A percentile compares a stretch with the other conserved stretches of the same genome.
Evolutionary conservation across 2,113 vertebrate genomes (phyloP).

Genomic region (Peromyscus maniculatus): DNA sequence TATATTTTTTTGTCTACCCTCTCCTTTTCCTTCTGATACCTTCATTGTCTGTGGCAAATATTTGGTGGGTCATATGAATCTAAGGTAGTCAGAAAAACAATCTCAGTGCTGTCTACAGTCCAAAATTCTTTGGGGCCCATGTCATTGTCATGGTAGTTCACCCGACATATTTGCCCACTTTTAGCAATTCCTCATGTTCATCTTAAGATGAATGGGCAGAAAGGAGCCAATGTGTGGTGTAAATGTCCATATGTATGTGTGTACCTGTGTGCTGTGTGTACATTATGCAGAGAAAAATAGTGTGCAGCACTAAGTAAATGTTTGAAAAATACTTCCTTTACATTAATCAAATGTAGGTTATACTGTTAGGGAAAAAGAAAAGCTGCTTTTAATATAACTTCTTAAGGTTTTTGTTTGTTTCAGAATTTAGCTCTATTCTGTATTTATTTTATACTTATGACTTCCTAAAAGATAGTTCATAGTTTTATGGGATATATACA

Average conservation of each 20-base stretch:
- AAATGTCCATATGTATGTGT: neutral
- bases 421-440: neutral
- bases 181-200: neutral
- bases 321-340: neutral
- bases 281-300: neutral
- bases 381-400: conserved; percentile 37
- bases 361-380: neutral
- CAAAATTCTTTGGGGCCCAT: neutral
- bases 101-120: neutral
- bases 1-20: neutral
- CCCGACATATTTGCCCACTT: neutral
- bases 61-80: neutral
- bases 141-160: neutral
- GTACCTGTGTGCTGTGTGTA: neutral
- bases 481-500: neutral
- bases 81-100: conserved; percentile 32
- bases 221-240: neutral
- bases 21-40: neutral
- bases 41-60: conserved; percentile 16
- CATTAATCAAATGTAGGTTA: neutral
- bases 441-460: neutral
- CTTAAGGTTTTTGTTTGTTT: neutral
- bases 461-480: neutral
- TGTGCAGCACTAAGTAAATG: neutral
- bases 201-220: neutral